A percentile compares a stretch with the other conserved stretches of the same genome.
Evolutionary conservation across 2,888 invertebrate species (phyloP).

Genomic region (Cheiracanthium punctorium): DNA sequence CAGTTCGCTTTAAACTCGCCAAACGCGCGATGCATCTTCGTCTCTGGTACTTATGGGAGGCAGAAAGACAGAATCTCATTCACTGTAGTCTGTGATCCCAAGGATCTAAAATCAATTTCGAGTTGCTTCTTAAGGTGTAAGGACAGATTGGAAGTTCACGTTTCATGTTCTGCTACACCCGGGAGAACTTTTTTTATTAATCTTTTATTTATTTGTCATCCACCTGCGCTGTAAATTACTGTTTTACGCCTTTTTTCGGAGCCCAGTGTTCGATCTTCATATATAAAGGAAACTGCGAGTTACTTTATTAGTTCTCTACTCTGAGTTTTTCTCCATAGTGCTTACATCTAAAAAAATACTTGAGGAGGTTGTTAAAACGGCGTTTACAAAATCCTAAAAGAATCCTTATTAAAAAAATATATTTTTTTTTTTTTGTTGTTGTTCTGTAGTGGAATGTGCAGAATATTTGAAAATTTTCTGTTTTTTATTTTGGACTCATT

Average conservation of each 20-base stretch:
- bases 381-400: too few species aligned
- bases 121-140: constrained; percentile 11
- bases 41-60: neutral
- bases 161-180: neutral
- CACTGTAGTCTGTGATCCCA: constrained; percentile 33
- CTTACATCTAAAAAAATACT: too few species aligned
- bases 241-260: neutral
- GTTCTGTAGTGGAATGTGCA: too few species aligned
- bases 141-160: neutral
- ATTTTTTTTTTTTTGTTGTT: too few species aligned
- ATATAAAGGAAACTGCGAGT: neutral
- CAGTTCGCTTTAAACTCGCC: too few species aligned
- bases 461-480: too few species aligned
- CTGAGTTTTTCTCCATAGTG: too few species aligned
- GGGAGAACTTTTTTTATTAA: neutral
- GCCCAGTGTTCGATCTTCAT: neutral
- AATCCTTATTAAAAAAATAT: too few species aligned
- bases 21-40: neutral
- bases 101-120: constrained; percentile 67
- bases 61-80: neutral
- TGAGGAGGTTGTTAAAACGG: too few species aligned
- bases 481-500: too few species aligned
- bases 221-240: constrained; percentile 1
- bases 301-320: neutral
- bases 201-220: neutral